These are phyloP conservation scores for Sinocyclocheilus rhinocerous DNA, from an alignment of 2,113 vertebrate species.

Conservation along the genomic window DNA sequence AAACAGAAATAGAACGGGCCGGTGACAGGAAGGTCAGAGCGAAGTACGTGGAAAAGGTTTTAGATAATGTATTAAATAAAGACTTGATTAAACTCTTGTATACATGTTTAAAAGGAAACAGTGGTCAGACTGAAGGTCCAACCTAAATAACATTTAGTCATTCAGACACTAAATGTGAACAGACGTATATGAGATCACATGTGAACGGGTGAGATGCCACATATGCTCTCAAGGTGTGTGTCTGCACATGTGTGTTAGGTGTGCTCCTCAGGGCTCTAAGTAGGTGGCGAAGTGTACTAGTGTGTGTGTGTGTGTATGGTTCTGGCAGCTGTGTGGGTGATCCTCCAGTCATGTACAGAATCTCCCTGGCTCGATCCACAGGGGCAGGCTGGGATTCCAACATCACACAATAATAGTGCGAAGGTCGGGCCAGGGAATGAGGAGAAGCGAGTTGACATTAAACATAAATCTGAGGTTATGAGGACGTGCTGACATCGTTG, in stretches of 20 bases:
- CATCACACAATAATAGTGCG: constrained; percentile 37
- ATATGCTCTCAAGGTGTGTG: constrained; percentile 1
- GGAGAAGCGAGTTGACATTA: constrained; percentile 57
- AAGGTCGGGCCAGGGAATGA: constrained; percentile 10
- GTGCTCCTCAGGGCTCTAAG: constrained; percentile 50
- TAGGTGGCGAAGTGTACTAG: constrained; percentile 54
- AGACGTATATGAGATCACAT: background rate
- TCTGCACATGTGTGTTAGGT: constrained; percentile 29
- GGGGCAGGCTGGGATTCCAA: constrained; percentile 56
- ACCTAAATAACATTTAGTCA: background rate
- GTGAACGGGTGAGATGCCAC: background rate
- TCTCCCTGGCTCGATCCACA: constrained; percentile 49
- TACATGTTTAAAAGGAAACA: background rate
- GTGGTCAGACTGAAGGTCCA: background rate
- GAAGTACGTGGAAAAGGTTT: constrained; percentile 39
- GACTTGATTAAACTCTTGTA: background rate
- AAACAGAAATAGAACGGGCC: constrained; percentile 58
- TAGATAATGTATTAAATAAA: constrained; percentile 38
- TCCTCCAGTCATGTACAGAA: constrained; percentile 62
- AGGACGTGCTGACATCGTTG: constrained; percentile 59
- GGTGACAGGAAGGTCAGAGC: constrained; percentile 56
- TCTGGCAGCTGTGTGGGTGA: constrained; percentile 61
- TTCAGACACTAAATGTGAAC: background rate
- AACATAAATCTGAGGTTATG: constrained; percentile 60
- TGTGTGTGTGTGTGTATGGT: constrained; percentile 29